Conservation (phyloP, 2,113 vertebrate genomes). For the Burhinus oedicnemus region DNA sequence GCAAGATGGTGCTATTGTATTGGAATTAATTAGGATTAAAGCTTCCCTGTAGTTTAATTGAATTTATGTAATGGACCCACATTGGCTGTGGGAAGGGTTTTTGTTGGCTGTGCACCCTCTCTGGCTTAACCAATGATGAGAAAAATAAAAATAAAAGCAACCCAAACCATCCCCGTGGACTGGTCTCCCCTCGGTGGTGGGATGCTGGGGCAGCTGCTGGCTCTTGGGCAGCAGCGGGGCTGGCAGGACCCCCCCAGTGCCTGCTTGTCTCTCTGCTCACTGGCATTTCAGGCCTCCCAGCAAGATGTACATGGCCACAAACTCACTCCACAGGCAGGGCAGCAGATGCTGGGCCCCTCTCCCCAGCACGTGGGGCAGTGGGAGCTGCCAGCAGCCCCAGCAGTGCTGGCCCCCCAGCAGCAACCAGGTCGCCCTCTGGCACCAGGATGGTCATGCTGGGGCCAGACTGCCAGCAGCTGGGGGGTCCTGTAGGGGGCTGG, state of each 20-base stretch:
- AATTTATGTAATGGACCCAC: constrained; percentile 28
- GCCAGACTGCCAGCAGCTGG: not conserved
- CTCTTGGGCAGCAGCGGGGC: not conserved
- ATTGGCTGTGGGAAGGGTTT: not conserved
- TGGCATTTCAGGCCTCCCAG: not conserved
- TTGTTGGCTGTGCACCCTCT: not conserved
- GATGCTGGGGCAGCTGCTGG: not conserved
- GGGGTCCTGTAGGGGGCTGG: not conserved
- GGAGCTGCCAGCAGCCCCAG: not conserved
- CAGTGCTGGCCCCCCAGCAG: not conserved
- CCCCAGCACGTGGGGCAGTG: rapidly evolving
- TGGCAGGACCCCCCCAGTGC: not conserved
- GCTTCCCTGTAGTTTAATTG: not conserved
- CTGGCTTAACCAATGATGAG: not conserved
- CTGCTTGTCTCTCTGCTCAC: not conserved
- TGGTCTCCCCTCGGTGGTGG: rapidly evolving
- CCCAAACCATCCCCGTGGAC: not conserved
- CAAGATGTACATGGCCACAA: not conserved
- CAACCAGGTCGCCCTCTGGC: not conserved
- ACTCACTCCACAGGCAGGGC: not conserved
- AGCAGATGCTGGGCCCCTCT: rapidly evolving
- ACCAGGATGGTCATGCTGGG: not conserved
- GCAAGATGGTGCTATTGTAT: constrained; percentile 15
- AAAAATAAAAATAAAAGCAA: not conserved
- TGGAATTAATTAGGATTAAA: constrained; percentile 26